Evolutionary conservation across 2,888 invertebrate species (phyloP).

Genomic region (Mesochorus sp.): DNA sequence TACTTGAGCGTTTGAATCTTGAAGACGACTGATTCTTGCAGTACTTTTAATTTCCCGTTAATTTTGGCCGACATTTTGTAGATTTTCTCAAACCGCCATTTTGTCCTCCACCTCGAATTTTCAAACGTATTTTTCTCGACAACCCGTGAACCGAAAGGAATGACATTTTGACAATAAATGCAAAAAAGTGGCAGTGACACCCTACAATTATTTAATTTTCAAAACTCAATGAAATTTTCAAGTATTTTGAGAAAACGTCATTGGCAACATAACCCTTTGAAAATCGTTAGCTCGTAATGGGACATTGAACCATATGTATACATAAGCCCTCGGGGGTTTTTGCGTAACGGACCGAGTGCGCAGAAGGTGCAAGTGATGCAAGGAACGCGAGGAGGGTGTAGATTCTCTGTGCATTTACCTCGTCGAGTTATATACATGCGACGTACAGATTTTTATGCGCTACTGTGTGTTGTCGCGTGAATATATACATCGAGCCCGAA

Average conservation of each 20-base stretch:
- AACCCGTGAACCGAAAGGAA: background rate
- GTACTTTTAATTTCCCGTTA: background rate
- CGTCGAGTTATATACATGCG: background rate
- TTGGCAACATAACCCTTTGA: background rate
- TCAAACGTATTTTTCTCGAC: background rate
- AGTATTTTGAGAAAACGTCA: background rate
- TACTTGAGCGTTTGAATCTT: background rate
- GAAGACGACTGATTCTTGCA: background rate
- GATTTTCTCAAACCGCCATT: background rate
- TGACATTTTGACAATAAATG: background rate
- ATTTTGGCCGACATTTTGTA: background rate
- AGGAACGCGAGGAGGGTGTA: slow-evolving; percentile 14
- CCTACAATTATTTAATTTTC: background rate
- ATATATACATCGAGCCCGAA: background rate
- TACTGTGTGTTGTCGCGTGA: slow-evolving; percentile 14
- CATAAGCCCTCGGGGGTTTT: background rate
- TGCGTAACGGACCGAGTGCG: slow-evolving; percentile 54
- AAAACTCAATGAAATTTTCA: background rate
- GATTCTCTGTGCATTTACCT: background rate
- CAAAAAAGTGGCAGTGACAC: too few species aligned
- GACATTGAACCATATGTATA: background rate
- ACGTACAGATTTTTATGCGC: slow-evolving; percentile 2
- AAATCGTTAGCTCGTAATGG: background rate
- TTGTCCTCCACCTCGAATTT: background rate
- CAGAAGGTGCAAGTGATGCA: slow-evolving; percentile 61